A percentile compares a stretch with the other conserved stretches of the same genome.
Evolutionary conservation across 1,140 invertebrate species (phyloP).

Genomic region (Sinella curviseta): DNA sequence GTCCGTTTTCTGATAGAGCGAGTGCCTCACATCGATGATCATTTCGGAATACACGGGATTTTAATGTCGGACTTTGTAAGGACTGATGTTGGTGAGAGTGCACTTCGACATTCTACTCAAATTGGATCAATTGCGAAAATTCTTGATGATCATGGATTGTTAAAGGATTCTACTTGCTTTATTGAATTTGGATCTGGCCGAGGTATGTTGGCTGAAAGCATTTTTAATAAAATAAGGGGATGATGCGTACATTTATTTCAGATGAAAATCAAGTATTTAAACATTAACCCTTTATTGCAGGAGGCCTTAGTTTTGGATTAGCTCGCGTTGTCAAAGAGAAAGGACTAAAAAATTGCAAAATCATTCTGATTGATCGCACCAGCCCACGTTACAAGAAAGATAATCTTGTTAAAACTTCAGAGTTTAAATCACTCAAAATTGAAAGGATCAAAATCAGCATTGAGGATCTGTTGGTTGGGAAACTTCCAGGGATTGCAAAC

Average conservation of each 20-base stretch:
- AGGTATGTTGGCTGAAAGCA: constrained; percentile 61
- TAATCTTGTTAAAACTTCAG: constrained; percentile 63
- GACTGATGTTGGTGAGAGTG: constrained; percentile 63
- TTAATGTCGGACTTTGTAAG: constrained; percentile 62
- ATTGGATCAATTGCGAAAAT: constrained; percentile 68
- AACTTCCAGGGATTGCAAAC: constrained; percentile 59
- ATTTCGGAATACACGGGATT: constrained; percentile 49
- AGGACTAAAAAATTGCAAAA: constrained; percentile 57
- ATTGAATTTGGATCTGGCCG: constrained; percentile 87
- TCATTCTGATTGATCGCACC: constrained; percentile 74
- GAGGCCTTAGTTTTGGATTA: constrained; percentile 72
- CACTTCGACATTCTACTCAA: constrained; percentile 70
- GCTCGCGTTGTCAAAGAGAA: constrained; percentile 60
- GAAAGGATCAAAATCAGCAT: constrained; percentile 72
- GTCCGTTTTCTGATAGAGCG: not conserved
- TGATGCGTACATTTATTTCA: not conserved
- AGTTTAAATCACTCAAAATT: constrained; percentile 58
- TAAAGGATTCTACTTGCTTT: constrained; percentile 65
- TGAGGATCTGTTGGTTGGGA: constrained; percentile 67
- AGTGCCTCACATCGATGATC: not conserved
- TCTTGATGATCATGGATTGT: constrained; percentile 61
- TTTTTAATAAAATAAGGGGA: not conserved
- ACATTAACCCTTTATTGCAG: constrained; percentile 55
- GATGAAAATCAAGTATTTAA: too few species aligned
- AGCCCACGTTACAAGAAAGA: constrained; percentile 78